Evolutionary conservation across 2,797 vertebrate genomes (phyloP), one percentile per base, ranked within the genome.

Genomic region (Dipus sagitta): DNA sequence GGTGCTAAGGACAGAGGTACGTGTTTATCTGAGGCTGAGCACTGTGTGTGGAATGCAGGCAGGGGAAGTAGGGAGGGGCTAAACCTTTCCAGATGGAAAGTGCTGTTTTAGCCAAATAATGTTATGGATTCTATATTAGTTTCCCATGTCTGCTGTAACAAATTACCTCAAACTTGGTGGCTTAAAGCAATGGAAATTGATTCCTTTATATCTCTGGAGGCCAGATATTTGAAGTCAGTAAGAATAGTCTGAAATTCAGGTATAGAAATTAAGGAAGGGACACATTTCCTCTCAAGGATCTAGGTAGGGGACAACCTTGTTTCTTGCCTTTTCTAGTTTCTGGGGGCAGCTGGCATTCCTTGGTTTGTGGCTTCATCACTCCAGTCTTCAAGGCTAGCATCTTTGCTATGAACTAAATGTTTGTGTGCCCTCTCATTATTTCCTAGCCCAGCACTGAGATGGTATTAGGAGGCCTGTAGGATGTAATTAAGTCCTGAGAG

Each of bases 61-160:
- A 28, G 58, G 68, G 52, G 47, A 75, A 42, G 3, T 11, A 12
- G 52, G 54, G 60, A 74, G 3, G 15, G 18, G 54, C 65, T 32
- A 32, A 94, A 52, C 60, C 75, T 91, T 47, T 77, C 74, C 86
- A 89, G 83, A 38, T 85, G 68, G 24, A 83, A 95, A 83, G 64
- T 26, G 17, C 30, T 47, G 12, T 82, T n/a, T 83, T 77, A 80
- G 83, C 80, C 76, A 64, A 90, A 91, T 74, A 18, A 54, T 38
- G 42, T 82, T 77, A 65, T 89, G 76, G 71, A 52, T 60, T 86
- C 54, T 91, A 0, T 34, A 24, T 88, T 83, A 47, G 23, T 83
- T 93, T 93, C 75, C 86, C 86, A 24, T 62, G 68, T 42, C 75
- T 94, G 32, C 72, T 94, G 23, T 91, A 86, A 89, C 79, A 90